phyloP scores from a whole-genome alignment of 2,113 vertebrate genomes.

The Megalops atlanticus region DNA sequence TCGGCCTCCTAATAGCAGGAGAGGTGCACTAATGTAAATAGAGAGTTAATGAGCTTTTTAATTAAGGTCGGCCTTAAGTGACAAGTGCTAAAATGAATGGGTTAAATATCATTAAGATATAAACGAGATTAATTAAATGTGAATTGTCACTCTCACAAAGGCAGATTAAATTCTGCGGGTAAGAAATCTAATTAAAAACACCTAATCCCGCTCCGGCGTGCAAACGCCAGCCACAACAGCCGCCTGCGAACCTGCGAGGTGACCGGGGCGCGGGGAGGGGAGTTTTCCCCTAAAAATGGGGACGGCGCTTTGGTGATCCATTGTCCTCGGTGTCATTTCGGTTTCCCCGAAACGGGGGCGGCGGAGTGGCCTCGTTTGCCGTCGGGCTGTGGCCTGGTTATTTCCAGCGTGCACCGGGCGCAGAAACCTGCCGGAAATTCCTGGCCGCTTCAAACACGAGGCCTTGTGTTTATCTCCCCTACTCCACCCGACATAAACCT shows the following conservation, averaged over 20 bases:
- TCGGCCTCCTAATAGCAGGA: background rate
- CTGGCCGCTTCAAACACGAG: too few relatives aligned
- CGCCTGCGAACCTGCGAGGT: background rate
- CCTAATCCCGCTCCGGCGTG: background rate
- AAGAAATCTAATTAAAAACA: background rate
- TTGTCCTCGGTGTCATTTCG: too few relatives aligned
- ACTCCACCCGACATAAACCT: too few relatives aligned
- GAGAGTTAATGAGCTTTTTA: constrained; percentile 18
- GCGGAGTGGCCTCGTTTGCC: too few relatives aligned
- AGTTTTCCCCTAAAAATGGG: too few relatives aligned
- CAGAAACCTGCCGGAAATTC: too few relatives aligned
- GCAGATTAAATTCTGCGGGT: background rate
- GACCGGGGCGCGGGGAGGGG: too few relatives aligned
- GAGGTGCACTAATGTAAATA: constrained; percentile 8
- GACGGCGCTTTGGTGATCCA: too few relatives aligned
- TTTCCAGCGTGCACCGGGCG: too few relatives aligned
- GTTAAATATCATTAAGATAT: constrained; percentile 17
- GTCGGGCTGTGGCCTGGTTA: too few relatives aligned
- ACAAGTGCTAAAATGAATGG: constrained; percentile 11
- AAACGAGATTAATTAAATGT: constrained; percentile 21
- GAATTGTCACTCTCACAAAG: background rate
- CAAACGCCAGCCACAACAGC: background rate
- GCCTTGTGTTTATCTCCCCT: too few relatives aligned
- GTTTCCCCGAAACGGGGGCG: too few relatives aligned
- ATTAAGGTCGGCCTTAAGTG: constrained; percentile 18